Evolutionary conservation across 2,888 invertebrate genomes (phyloP).

Genomic region (Coleophora flavipennella): DNA sequence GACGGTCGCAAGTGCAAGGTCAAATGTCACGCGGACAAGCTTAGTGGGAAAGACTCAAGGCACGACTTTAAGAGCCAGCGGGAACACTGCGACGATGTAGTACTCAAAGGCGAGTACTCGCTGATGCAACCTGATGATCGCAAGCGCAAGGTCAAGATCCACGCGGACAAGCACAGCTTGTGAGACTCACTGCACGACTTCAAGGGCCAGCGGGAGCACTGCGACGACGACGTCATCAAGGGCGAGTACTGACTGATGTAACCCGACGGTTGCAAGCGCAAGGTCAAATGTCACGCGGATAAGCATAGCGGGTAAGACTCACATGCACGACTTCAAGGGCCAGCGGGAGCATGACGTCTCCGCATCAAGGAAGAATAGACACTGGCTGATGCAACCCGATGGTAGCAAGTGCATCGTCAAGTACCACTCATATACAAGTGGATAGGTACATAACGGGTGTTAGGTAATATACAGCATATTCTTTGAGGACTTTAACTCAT

Average conservation of each 20-base stretch:
- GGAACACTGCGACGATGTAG: no score
- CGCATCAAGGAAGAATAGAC: conserved; percentile 50
- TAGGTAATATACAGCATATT: no score
- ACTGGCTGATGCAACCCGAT: conserved; percentile 68
- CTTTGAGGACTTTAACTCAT: no score
- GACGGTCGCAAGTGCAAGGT: conserved; percentile 67
- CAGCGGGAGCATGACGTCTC: conserved; percentile 63
- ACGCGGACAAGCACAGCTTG: conserved; percentile 66
- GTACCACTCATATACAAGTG: no score
- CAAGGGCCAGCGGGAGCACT: conserved; percentile 36
- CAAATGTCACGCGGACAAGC: conserved; percentile 62
- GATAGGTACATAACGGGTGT: no score
- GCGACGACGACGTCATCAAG: conserved; percentile 64
- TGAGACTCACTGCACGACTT: conserved; percentile 49
- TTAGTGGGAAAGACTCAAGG: conserved; percentile 56
- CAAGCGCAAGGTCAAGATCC: conserved; percentile 63
- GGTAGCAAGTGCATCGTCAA: conserved; percentile 64
- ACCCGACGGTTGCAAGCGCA: conserved; percentile 66
- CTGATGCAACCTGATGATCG: conserved; percentile 67
- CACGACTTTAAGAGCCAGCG: no score
- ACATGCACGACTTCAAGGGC: conserved; percentile 69
- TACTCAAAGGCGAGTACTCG: no score
- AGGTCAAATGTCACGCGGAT: conserved; percentile 63
- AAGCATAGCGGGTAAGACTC: conserved; percentile 65
- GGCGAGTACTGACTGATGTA: conserved; percentile 68